Conservation (phyloP, 2,797 vertebrate species). For the Triplophysa bombifrons region DNA sequence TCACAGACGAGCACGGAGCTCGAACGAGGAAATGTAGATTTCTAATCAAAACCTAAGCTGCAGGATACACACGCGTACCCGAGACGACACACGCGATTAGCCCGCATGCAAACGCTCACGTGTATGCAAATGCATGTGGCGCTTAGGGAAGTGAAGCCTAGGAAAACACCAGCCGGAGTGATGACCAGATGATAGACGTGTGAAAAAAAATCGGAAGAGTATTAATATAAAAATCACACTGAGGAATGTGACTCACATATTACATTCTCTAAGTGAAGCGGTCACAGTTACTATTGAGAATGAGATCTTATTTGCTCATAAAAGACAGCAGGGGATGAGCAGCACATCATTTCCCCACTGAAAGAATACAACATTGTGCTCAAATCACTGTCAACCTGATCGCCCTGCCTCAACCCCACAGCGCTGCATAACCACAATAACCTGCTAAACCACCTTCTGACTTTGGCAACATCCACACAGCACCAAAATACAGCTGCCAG, state of each 20-base stretch:
- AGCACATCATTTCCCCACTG: not conserved
- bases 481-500: not conserved
- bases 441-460: not conserved
- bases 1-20: slow-evolving; percentile 45
- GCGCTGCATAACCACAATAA: not conserved
- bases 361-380: not conserved
- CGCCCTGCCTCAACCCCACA: not conserved
- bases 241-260: not conserved
- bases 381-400: not conserved
- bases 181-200: not conserved
- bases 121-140: slow-evolving; percentile 6
- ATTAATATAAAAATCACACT: slow-evolving; percentile 14
- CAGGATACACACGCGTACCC: slow-evolving; percentile 42
- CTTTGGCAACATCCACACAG: not conserved
- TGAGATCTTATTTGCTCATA: not conserved
- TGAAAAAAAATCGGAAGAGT: not conserved
- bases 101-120: not conserved
- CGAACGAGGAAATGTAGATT: slow-evolving; percentile 50
- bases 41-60: slow-evolving; percentile 48
- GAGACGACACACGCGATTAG: slow-evolving; percentile 41
- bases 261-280: not conserved
- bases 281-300: slow-evolving; percentile 1
- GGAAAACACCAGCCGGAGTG: not conserved
- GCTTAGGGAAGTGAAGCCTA: not conserved
- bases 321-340: not conserved